Base-by-base conservation (phyloP, 2,797 vertebrate species). In the Huso huso region DNA sequence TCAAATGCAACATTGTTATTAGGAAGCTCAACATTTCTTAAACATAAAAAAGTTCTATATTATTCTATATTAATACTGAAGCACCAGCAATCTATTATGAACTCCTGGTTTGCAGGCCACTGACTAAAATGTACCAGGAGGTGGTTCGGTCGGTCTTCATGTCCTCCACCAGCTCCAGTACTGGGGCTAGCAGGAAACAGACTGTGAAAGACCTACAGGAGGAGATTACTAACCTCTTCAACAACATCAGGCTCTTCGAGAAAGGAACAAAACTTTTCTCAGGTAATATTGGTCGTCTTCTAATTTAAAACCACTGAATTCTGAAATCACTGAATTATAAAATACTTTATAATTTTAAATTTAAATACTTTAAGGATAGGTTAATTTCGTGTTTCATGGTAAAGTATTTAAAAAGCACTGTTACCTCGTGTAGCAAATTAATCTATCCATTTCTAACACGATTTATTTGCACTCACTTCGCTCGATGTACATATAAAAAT, bases 161-260 rank as follows among this genome's bases (percentile, higher is more conserved):
- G 2, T 96, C 95, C 68, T 93, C 94, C 67, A 85, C 80, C 55
- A 87, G 88, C 66, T 82, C 91, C 37, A 76, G 81, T 1, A 88
- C 92, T 7, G 91, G 93, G 53, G 80, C 85, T 62, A 94, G 75
- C 78, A 92, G 93, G 74, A 98, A 92, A 80, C 90, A 89, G 71
- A 95, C 88, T 6, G 86, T 94, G 76, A 99, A 94, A 79, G 95
- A 99, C 37, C 85, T 99, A 1, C 94, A 98, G 79, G 96, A 99
- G 76, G 96, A 98, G 73, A 91, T 98, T 73, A 90, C 86, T 73
- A 95, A 86, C 79, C 80, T 98, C 0, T 95, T 94, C 82, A 94
- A 88, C 82, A 99, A 95, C 79, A 90, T 97, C 72, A 85, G 92
- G 0, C 87, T 96, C 59, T 97, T 98, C 83, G 95, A 97, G 72